phyloP scores from a whole-genome alignment of 2,888 invertebrate genomes.

The Drosophila monieri region DNA sequence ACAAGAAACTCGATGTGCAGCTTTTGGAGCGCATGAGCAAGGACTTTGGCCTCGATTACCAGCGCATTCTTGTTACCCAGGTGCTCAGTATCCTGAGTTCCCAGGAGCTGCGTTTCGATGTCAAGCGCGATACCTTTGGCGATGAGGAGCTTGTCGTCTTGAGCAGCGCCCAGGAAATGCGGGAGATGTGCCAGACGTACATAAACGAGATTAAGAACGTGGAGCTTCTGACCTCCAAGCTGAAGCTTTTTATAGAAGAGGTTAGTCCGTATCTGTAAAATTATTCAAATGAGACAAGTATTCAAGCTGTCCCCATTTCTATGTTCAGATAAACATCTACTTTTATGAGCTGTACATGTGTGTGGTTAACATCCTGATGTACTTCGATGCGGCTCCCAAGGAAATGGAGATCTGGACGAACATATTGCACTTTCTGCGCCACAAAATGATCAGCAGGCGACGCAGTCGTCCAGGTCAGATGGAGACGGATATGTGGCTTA shows the following conservation, averaged over 20 bases:
- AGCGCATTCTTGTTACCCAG: conserved; percentile 82
- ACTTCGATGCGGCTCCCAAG: conserved; percentile 77
- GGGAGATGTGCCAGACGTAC: conserved; percentile 80
- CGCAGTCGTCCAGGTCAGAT: conserved; percentile 80
- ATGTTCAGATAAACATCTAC: conserved; percentile 82
- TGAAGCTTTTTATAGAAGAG: conserved; percentile 79
- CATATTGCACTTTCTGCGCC: conserved; percentile 82
- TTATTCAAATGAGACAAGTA: not conserved
- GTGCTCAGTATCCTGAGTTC: conserved; percentile 79
- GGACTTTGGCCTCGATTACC: conserved; percentile 83
- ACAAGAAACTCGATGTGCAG: conserved; percentile 80
- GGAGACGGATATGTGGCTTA: conserved; percentile 83
- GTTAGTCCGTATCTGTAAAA: conserved; percentile 45
- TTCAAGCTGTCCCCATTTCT: not conserved
- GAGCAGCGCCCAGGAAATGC: conserved; percentile 76
- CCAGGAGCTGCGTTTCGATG: conserved; percentile 81
- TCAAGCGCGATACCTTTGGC: conserved; percentile 80
- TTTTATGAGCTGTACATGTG: conserved; percentile 84
- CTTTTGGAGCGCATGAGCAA: conserved; percentile 81
- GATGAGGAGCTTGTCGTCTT: conserved; percentile 82
- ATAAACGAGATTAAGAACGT: conserved; percentile 82
- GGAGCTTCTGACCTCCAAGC: conserved; percentile 75
- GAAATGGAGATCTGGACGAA: conserved; percentile 82
- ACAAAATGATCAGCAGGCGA: conserved; percentile 82
- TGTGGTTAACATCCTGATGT: conserved; percentile 82